These are phyloP conservation scores for Ctenomys sociabilis DNA, from an alignment of 2,113 vertebrate species.

Conservation along the genomic window DNA sequence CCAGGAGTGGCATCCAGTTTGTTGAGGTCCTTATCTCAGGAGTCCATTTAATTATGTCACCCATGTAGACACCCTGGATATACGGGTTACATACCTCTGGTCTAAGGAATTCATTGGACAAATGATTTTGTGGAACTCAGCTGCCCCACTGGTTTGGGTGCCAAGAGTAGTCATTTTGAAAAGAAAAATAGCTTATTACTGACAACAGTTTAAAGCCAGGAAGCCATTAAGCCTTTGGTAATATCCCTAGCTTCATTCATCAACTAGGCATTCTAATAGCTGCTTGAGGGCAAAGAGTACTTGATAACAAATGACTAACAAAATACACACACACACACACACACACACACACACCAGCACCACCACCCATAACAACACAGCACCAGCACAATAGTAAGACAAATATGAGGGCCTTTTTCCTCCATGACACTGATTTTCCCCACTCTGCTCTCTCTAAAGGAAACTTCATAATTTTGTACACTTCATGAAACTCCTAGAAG, in stretches of 20 bases:
- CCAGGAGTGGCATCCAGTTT: not conserved
- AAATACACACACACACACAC: rapidly evolving
- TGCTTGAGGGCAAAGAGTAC: slow-evolving; percentile 56
- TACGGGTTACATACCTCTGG: slow-evolving; percentile 13
- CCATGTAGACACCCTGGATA: not conserved
- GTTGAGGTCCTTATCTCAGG: not conserved
- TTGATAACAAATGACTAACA: slow-evolving; percentile 70
- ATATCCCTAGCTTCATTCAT: slow-evolving; percentile 74
- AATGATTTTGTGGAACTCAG: slow-evolving; percentile 64
- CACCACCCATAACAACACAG: not conserved
- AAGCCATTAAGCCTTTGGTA: slow-evolving; percentile 72
- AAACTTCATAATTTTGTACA: slow-evolving; percentile 32
- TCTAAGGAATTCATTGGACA: slow-evolving; percentile 46
- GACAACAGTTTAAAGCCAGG: slow-evolving; percentile 73
- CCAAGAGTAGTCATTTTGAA: slow-evolving; percentile 66
- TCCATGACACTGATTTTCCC: not conserved
- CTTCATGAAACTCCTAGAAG: slow-evolving; percentile 6
- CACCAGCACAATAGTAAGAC: not conserved
- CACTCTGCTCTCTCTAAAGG: not conserved
- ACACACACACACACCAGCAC: rapidly evolving
- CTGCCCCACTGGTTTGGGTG: slow-evolving; percentile 48
- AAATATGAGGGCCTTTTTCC: not conserved
- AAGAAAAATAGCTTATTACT: slow-evolving; percentile 78
- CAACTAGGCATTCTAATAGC: slow-evolving; percentile 76
- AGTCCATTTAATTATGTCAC: not conserved